Evolutionary conservation across 2,113 vertebrate genomes (phyloP).

Genomic region (Erinaceus europaeus): DNA sequence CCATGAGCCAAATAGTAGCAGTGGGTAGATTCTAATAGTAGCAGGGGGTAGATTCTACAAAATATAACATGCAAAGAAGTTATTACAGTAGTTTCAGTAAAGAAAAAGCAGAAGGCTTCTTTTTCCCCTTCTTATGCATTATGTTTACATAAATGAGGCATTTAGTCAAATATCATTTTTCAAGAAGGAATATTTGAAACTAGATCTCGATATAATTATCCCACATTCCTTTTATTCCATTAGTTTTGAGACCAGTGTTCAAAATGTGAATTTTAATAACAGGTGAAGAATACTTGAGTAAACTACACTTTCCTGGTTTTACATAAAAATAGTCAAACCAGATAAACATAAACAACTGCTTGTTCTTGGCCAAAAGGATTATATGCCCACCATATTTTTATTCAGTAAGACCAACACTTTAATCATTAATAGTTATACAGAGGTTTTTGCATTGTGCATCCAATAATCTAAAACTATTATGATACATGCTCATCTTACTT

Average conservation of each 20-base stretch:
- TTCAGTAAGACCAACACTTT: slow-evolving; percentile 1
- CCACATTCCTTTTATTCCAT: neutral
- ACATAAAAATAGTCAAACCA: neutral
- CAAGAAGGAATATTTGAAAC: neutral
- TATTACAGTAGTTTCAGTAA: neutral
- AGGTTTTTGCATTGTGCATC: neutral
- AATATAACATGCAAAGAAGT: neutral
- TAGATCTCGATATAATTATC: neutral
- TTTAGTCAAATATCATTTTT: slow-evolving; percentile 1
- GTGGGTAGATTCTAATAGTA: neutral
- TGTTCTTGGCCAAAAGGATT: neutral
- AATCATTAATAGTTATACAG: neutral
- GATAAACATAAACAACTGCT: neutral
- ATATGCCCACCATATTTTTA: neutral
- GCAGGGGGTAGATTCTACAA: neutral
- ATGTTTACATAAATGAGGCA: neutral
- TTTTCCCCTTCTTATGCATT: neutral
- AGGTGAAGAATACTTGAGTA: neutral
- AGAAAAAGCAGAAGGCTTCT: slow-evolving; percentile 1
- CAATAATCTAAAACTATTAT: neutral
- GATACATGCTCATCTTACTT: neutral
- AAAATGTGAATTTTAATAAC: neutral
- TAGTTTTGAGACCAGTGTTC: neutral
- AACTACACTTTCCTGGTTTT: neutral
- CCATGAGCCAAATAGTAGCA: too few relatives aligned